A percentile compares a stretch with the other conserved stretches of the same genome.
These are phyloP conservation scores for Todiramphus chloris DNA, from an alignment of 2,113 vertebrate genomes.

Conservation along the genomic window DNA sequence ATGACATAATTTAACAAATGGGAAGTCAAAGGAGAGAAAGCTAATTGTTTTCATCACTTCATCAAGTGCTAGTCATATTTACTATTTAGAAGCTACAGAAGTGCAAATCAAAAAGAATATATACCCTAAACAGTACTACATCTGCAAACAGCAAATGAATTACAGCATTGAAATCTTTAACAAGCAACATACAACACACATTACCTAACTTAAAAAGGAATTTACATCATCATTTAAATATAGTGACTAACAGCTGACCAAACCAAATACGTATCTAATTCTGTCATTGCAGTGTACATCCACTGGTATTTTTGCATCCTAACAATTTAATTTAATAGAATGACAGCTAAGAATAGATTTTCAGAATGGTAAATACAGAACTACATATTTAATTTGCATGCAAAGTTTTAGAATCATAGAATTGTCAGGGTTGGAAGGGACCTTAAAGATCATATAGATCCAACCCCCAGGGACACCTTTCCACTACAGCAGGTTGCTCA, in stretches of 20 bases:
- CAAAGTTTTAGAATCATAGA: neutral
- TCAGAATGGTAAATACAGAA: neutral
- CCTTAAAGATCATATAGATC: too few species aligned
- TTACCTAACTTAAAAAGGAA: neutral
- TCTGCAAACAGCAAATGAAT: neutral
- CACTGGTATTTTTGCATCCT: neutral
- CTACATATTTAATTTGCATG: neutral
- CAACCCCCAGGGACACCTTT: too few species aligned
- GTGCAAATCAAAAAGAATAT: neutral
- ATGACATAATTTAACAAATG: neutral
- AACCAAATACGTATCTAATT: neutral
- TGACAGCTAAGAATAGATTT: neutral
- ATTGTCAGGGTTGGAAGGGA: too few species aligned
- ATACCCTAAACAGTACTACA: rapidly evolving
- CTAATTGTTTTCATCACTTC: neutral
- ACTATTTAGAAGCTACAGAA: neutral
- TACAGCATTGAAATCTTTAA: neutral
- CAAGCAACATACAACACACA: neutral
- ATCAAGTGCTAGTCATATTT: neutral
- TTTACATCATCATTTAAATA: neutral
- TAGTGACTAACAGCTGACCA: neutral
- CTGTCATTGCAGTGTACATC: neutral
- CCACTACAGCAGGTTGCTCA: too few species aligned
- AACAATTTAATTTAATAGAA: neutral
- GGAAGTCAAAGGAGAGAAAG: neutral